Evolutionary conservation across 92 coral and sea anemone species (phyloP).

Genomic region (Epizoanthus fatuus): DNA sequence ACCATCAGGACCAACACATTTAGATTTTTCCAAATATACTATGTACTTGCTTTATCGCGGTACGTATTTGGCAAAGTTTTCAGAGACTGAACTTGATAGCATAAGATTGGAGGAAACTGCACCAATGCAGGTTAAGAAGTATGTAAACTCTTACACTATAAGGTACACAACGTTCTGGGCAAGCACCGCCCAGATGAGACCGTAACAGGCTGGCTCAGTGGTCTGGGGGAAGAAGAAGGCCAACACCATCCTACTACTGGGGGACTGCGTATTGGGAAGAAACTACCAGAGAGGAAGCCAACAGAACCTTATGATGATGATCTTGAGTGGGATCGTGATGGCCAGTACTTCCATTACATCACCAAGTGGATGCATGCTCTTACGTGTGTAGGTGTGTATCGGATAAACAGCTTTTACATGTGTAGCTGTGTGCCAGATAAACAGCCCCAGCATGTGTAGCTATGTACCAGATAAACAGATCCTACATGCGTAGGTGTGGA

Average conservation of each 20-base stretch:
- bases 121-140: too few species aligned
- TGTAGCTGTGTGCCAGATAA: too few species aligned
- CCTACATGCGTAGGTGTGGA: too few species aligned
- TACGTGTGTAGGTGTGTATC: slow-evolving; percentile 46
- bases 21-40: too few species aligned
- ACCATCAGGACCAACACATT: too few species aligned
- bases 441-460: slow-evolving; percentile 39
- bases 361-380: slow-evolving; percentile 84
- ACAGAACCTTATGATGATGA: slow-evolving; percentile 63
- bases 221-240: slow-evolving; percentile 73
- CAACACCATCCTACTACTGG: slow-evolving; percentile 69
- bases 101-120: too few species aligned
- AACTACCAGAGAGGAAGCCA: slow-evolving; percentile 63
- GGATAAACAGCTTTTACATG: background rate
- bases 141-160: background rate
- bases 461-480: background rate
- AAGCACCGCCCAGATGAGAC: slow-evolving; percentile 68
- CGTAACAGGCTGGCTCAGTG: slow-evolving; percentile 76
- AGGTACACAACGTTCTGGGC: slow-evolving; percentile 68
- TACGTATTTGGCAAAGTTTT: too few species aligned
- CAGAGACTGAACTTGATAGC: too few species aligned
- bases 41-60: too few species aligned
- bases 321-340: slow-evolving; percentile 78
- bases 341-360: slow-evolving; percentile 74
- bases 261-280: slow-evolving; percentile 79